Evolutionary conservation across 2,888 invertebrate species (phyloP), one percentile per base, ranked within the genome.

Genomic region (Lottia scabra): DNA sequence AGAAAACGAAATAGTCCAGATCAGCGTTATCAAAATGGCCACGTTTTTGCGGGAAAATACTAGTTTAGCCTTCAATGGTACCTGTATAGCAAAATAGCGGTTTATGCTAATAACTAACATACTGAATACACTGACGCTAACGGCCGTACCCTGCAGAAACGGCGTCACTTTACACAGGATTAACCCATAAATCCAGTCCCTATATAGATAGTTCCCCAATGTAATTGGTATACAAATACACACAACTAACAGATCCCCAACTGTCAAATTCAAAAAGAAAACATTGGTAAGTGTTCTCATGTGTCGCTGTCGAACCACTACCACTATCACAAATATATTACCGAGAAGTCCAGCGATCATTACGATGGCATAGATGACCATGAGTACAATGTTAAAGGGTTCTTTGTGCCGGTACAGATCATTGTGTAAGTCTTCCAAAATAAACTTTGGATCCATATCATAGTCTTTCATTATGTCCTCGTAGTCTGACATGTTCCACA

Each of bases 261-360:
- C 66, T 13, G 84, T 81, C 56, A 85, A 74, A 71, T 84, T 85
- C 30, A 85, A 76, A 16, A 85, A 77, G 68, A 84, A 84, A 19
- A 83, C 80, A 70, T 85, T 85, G 15, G 84, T 86, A 10, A 84
- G 46, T 0, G 85, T 85, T 13, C 85, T 74, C 83, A 85, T 83
- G 68, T 79, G 81, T 56, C 80, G 78, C 67, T 83, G 83, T 44
- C 79, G 75, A 19, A 81, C 70, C 10, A 85, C 83, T 8, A 83
- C 82, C 16, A 79, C 46, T 26, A 84, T 83, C 15, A 85, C 84
- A 65, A 83, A 82, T 12, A 81, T 69, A 73, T 85, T 86, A 8
- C 84, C 86, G 10, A 80, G 63, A 1, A 85, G 66, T 0, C 85
- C 85, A 0, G 79, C 71, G 13, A 80, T 30, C 71, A 85, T 85